These are phyloP conservation scores for Pseudonaja textilis DNA, from an alignment of 2,113 vertebrate genomes.

Conservation along the genomic window DNA sequence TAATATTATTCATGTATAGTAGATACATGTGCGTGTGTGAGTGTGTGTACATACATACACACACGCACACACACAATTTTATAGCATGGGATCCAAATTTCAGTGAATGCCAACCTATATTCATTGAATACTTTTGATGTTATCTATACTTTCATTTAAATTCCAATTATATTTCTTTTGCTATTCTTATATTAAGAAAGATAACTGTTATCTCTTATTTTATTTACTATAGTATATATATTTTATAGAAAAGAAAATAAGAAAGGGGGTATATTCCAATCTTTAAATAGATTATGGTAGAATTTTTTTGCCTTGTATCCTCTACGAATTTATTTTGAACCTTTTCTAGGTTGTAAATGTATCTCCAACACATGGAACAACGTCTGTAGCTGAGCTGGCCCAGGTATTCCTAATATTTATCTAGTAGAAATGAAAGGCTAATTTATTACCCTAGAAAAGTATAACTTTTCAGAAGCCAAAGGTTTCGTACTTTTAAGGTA, in stretches of 20 bases:
- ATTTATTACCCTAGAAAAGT: neutral
- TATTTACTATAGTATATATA: neutral
- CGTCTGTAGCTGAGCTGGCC: neutral
- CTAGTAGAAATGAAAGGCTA: neutral
- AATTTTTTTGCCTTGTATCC: neutral
- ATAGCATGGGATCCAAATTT: neutral
- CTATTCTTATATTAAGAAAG: neutral
- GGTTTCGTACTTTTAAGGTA: neutral
- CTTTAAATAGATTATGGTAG: neutral
- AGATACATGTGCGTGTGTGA: neutral
- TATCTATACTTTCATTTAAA: neutral
- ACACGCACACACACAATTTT: neutral
- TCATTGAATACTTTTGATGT: neutral
- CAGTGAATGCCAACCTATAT: neutral
- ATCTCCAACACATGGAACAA: neutral
- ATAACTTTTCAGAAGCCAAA: neutral
- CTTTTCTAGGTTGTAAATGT: neutral
- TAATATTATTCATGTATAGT: neutral
- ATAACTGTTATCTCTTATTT: neutral
- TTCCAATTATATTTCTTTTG: neutral
- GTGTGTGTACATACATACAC: neutral
- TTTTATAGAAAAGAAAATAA: neutral
- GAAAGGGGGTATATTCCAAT: neutral
- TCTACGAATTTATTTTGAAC: neutral
- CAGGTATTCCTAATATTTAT: slow-evolving; percentile 15